Base-by-base conservation (phyloP, 2,113 vertebrate species). In the Regulus satrapa region DNA sequence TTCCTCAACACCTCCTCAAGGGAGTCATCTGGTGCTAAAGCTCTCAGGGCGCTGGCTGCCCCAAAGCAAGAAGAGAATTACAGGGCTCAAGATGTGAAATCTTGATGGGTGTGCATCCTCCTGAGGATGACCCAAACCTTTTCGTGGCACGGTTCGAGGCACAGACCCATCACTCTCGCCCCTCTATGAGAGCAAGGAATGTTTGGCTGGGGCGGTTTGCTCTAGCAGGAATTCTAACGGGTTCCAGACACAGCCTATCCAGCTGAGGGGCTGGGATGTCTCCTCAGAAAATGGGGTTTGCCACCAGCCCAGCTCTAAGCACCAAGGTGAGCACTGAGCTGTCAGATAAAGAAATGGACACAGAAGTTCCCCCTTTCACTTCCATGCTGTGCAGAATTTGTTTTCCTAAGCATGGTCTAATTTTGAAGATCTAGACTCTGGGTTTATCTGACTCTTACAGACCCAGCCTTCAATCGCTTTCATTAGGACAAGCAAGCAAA, bases 141-240 rank as follows among this genome's bases (percentile, higher is more conserved):
- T 38, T 6, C 1, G 0, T 23, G 21, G 40, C 56, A 14, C 0
- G 1, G 41, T 32, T 54, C 29, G 15, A 41, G 46, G 26, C n/a
- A 41, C 1, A 19, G 51, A 36, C 24, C 31, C 1, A 2, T 32
- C 49, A n/a, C 1, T 4, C 36, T 78, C 5, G 1, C 43, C n/a
- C 34, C 63, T 48, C n/a, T 19, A 8, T 0, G 0, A 45, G 28
- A 45, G 38, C 5, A 7, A n/a, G 18, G 23, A 73, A 32, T 51
- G 25, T 66, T 46, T 80, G 58, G 14, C 25, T 28, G 45, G 28
- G 38, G 4, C 55, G n/a, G 10, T 25, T 40, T 67, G 38, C n/a
- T 68, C 40, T 10, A 8, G 49, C 17, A n/a, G 6, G 18, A 61
- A 74, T n/a, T 71, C 34, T 16, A 12, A 34, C 16, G 52, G 14